Evolutionary conservation across 1,140 invertebrate genomes (phyloP).

Genomic region (Drosophila triauraria): DNA sequence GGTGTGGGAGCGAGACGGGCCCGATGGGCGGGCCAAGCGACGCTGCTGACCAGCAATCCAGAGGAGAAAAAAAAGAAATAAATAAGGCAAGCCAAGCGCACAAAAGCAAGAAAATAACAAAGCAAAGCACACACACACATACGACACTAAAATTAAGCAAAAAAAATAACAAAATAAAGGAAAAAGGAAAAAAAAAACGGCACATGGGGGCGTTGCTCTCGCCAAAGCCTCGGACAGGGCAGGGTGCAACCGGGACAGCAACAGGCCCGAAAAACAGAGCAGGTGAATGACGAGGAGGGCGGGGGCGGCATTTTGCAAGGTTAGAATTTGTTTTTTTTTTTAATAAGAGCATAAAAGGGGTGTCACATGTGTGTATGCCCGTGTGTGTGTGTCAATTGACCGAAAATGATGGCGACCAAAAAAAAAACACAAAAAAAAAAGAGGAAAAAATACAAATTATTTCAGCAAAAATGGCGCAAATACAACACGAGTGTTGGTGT

Average conservation of each 20-base stretch:
- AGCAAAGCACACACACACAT: slow-evolving; percentile 43
- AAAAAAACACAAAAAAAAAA: slow-evolving; percentile 6
- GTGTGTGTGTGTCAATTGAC: slow-evolving; percentile 69
- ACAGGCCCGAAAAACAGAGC: slow-evolving; percentile 37
- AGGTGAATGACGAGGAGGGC: slow-evolving; percentile 33
- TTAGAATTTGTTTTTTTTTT: slow-evolving; percentile 25
- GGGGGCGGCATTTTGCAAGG: slow-evolving; percentile 28
- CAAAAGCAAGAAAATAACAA: slow-evolving; percentile 64
- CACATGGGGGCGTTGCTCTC: slow-evolving; percentile 61
- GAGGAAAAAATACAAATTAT: slow-evolving; percentile 23
- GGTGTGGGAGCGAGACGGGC: slow-evolving; percentile 5
- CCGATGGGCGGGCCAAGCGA: slow-evolving; percentile 36
- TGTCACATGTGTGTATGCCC: slow-evolving; percentile 16
- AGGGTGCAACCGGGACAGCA: slow-evolving; percentile 49
- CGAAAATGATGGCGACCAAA: slow-evolving; percentile 78
- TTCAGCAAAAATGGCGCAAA: slow-evolving; percentile 72
- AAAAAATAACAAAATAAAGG: slow-evolving; percentile 24
- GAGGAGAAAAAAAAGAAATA: slow-evolving; percentile 39
- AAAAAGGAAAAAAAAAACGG: slow-evolving; percentile 5
- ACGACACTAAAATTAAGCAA: slow-evolving; percentile 8
- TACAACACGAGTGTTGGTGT: slow-evolving; percentile 13
- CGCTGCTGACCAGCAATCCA: slow-evolving; percentile 62
- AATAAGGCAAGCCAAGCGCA: slow-evolving; percentile 54
- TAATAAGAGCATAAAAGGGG: slow-evolving; percentile 16
- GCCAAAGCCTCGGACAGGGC: background rate